These are phyloP conservation scores for Vulpes ferrilata DNA, from an alignment of 2,113 vertebrate genomes.

Conservation along the genomic window DNA sequence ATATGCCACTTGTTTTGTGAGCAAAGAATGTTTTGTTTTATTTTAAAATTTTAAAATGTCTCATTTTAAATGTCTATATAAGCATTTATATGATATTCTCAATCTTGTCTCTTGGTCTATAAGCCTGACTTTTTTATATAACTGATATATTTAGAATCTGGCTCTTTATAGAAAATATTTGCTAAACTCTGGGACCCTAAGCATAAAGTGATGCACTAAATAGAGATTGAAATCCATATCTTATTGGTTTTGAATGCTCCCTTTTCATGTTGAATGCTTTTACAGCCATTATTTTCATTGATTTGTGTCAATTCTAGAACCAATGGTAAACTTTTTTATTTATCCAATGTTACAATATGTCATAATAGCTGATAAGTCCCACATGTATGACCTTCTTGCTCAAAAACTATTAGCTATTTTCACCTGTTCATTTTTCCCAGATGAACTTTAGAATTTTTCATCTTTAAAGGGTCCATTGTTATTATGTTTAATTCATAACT, in stretches of 20 bases:
- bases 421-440: not conserved
- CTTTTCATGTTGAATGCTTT: not conserved
- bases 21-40: not conserved
- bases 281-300: not conserved
- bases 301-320: slow-evolving; percentile 22
- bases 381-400: not conserved
- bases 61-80: not conserved
- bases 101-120: not conserved
- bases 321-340: not conserved
- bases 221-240: not conserved
- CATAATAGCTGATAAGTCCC: not conserved
- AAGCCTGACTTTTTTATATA: not conserved
- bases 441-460: slow-evolving; percentile 11
- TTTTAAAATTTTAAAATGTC: not conserved
- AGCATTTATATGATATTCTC: not conserved
- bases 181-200: not conserved
- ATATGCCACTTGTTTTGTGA: not conserved
- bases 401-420: slow-evolving; percentile 15
- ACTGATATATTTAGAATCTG: not conserved
- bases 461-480: not conserved
- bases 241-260: not conserved
- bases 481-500: not conserved
- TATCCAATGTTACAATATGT: not conserved
- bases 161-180: not conserved
- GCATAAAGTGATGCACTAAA: not conserved